Evolutionary conservation across 1,140 invertebrate species (phyloP).

Genomic region (Drosophila mayri): DNA sequence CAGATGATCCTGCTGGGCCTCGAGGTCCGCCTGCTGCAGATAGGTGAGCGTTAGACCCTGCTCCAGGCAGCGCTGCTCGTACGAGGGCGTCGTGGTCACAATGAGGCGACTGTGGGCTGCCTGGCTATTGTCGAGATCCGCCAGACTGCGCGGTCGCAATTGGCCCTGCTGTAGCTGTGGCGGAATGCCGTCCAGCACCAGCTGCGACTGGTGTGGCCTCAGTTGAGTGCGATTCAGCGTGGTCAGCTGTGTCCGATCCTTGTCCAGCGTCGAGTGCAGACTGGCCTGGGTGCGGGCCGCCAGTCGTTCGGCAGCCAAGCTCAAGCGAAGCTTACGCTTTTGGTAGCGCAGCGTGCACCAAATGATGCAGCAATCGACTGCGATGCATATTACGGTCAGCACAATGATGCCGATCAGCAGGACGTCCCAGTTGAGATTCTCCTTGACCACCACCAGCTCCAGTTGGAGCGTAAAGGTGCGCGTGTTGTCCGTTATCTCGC

Average conservation of each 20-base stretch:
- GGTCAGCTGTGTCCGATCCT: slow-evolving; percentile 76
- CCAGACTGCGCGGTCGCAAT: slow-evolving; percentile 61
- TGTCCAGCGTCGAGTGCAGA: slow-evolving; percentile 57
- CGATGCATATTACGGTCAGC: slow-evolving; percentile 94
- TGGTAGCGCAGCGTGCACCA: slow-evolving; percentile 97
- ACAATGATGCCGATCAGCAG: slow-evolving; percentile 93
- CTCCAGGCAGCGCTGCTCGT: slow-evolving; percentile 73
- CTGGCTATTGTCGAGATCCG: slow-evolving; percentile 51
- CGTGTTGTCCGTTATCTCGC: slow-evolving; percentile 89
- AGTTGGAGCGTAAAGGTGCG: slow-evolving; percentile 72
- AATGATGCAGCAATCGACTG: slow-evolving; percentile 94
- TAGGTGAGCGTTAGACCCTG: slow-evolving; percentile 65
- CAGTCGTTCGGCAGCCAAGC: slow-evolving; percentile 71
- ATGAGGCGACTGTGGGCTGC: slow-evolving; percentile 60
- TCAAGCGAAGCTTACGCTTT: slow-evolving; percentile 49
- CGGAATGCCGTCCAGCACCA: slow-evolving; percentile 52
- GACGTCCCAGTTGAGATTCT: slow-evolving; percentile 79
- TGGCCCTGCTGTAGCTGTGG: slow-evolving; percentile 40
- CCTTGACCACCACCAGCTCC: slow-evolving; percentile 86
- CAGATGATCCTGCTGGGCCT: slow-evolving; percentile 75
- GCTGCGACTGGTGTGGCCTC: slow-evolving; percentile 51
- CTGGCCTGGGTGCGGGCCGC: slow-evolving; percentile 45
- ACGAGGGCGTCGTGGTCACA: slow-evolving; percentile 72
- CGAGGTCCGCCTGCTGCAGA: slow-evolving; percentile 62
- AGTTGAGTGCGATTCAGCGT: slow-evolving; percentile 73